Conservation (phyloP, 2,797 vertebrate species). For the Macropus fuliginosus region DNA sequence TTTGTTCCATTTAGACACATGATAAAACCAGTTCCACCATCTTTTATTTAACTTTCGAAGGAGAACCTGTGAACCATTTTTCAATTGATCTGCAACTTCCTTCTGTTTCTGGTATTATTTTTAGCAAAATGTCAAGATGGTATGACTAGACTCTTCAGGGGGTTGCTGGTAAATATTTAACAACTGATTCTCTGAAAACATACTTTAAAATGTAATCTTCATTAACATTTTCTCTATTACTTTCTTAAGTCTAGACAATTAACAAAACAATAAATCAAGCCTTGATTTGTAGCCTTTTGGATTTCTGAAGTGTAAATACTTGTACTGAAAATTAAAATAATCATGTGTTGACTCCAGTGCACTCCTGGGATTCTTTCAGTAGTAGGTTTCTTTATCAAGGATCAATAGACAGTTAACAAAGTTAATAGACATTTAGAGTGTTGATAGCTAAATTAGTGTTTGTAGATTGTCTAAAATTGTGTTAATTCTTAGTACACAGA, state of each 20-base stretch:
- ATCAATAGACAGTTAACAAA: neutral
- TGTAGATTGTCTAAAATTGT: neutral
- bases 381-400: neutral
- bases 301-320: neutral
- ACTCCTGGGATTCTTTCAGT: neutral
- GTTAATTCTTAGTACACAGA: neutral
- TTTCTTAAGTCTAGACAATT: neutral
- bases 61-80: neutral
- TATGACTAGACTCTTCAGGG: neutral
- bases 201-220: neutral
- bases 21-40: neutral
- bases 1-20: neutral
- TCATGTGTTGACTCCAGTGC: neutral
- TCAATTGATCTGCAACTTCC: neutral
- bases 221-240: neutral
- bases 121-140: neutral
- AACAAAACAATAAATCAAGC: neutral
- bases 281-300: neutral
- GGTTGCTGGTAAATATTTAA: neutral
- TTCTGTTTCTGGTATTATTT: neutral
- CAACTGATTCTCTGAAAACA: neutral
- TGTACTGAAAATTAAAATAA: neutral
- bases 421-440: neutral
- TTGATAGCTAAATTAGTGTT: neutral
- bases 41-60: neutral